Evolutionary conservation across 2,888 invertebrate species (phyloP), one percentile per base, ranked within the genome.

Genomic region (Agonum fuliginosum): DNA sequence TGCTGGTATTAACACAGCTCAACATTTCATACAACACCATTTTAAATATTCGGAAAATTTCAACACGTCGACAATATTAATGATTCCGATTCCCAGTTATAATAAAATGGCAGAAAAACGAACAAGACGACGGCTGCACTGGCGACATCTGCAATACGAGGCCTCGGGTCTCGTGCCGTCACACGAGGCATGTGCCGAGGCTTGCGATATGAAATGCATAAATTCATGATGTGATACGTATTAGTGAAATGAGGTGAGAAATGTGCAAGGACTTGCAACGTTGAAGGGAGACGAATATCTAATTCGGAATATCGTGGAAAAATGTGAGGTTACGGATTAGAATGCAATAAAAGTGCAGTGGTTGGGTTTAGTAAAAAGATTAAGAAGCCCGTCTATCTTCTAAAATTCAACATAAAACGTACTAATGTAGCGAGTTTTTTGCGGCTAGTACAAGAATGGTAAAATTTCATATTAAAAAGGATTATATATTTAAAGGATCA

Each of bases 181-280:
- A 34, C 37, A 67, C 67, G 5, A 17, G n/a, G 58, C 58, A 27
- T 10, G 58, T 62, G 58, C 54, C 22, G 8, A n/a, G 6, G 17
- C 17, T 46, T 30, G 8, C 30, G 74, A 74, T 74, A 74, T 74
- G 58, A 74, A 74, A 74, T 74, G 74, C 58, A 74, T 74, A 74
- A 74, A 74, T 74, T 74, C 74, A 74, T 74, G 74, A 74, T 74
- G 46, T 46, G 58, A 46, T 62, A 41, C 30, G 74, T 65, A 62
- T 74, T 65, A 74, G 74, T 65, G 65, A 43, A 74, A 74, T 46
- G 62, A 27, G 65, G 30, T 65, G 74, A 73, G 65, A 74, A 74
- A 71, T 71, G 30, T 30, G 58, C 8, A 30, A n/a, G n/a, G n/a
- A n/a, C n/a, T n/a, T n/a, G n/a, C n/a, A n/a, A n/a, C n/a, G n/a